Evolutionary conservation across 2,113 vertebrate species (phyloP).

Genomic region (Bubalus kerabau): DNA sequence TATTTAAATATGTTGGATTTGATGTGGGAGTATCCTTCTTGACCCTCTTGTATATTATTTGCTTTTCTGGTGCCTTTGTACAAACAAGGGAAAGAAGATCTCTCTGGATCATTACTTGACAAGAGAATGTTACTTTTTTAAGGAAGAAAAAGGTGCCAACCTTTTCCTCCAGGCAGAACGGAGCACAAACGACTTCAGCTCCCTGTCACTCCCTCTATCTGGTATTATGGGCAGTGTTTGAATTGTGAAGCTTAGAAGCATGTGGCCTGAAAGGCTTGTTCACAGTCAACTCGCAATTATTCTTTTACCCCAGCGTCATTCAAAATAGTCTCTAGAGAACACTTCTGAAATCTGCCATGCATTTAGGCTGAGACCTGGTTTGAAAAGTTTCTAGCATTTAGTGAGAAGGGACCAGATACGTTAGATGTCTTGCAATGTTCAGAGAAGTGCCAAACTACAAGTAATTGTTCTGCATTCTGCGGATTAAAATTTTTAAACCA

Average conservation of each 20-base stretch:
- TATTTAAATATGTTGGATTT: background rate
- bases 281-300: background rate
- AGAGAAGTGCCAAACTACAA: background rate
- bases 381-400: background rate
- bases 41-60: background rate
- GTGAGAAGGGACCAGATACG: background rate
- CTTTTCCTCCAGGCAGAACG: background rate
- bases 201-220: too few relatives aligned
- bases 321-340: background rate
- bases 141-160: too few relatives aligned
- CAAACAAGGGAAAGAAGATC: background rate
- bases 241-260: background rate
- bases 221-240: background rate
- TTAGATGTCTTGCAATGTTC: background rate
- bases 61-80: background rate
- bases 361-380: background rate
- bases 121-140: background rate
- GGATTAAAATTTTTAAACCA: background rate
- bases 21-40: background rate
- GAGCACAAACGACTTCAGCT: background rate
- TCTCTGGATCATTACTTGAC: background rate
- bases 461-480: background rate
- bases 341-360: background rate
- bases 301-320: background rate
- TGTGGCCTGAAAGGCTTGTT: background rate